These are phyloP conservation scores for Pelosia muscerda DNA, from an alignment of 2,888 invertebrate species.

Conservation along the genomic window DNA sequence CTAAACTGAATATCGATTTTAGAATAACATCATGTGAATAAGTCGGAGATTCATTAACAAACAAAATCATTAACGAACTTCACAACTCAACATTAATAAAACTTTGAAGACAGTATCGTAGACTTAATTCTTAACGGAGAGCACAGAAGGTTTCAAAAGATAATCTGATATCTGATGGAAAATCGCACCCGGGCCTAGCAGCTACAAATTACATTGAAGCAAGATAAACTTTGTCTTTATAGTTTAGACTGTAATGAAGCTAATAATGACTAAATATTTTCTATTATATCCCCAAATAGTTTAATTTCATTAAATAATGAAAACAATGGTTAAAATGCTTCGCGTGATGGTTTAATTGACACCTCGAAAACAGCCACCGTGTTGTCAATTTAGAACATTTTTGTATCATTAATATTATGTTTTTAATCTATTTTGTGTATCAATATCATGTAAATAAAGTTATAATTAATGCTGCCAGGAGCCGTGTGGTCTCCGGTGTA, in stretches of 20 bases:
- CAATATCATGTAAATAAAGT: too few relatives aligned
- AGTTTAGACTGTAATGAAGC: not conserved
- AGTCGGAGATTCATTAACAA: not conserved
- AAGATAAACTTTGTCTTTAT: not conserved
- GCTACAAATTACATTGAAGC: not conserved
- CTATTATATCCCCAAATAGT: not conserved
- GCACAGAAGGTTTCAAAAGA: not conserved
- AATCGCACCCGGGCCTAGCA: not conserved
- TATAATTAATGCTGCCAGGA: too few relatives aligned
- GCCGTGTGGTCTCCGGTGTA: too few relatives aligned
- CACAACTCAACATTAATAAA: not conserved
- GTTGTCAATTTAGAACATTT: not conserved
- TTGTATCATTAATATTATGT: not conserved
- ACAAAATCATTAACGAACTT: slow-evolving; percentile 9
- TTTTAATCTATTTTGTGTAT: not conserved
- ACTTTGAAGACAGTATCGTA: slow-evolving; percentile 6
- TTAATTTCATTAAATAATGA: not conserved
- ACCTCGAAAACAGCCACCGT: not conserved
- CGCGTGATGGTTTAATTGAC: not conserved
- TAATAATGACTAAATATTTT: not conserved
- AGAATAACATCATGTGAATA: not conserved
- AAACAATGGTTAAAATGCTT: not conserved
- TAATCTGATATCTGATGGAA: not conserved
- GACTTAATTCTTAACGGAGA: not conserved
- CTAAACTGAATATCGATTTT: too few relatives aligned